These are phyloP conservation scores for Vandiemenella viatica DNA, from an alignment of 2,888 invertebrate species.

Conservation along the genomic window DNA sequence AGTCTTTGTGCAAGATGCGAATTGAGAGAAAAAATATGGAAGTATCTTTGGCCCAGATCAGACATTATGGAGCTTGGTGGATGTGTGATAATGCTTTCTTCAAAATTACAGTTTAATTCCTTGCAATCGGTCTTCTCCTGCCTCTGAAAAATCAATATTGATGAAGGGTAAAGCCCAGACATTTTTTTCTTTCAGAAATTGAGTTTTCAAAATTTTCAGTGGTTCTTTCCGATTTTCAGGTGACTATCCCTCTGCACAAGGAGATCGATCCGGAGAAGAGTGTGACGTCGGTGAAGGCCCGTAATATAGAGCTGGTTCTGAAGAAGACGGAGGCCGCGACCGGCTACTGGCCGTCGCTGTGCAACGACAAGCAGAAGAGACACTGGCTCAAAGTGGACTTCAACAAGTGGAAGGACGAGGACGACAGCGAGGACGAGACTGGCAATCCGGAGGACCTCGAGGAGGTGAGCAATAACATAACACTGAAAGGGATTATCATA, in stretches of 20 bases:
- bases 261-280: conserved; percentile 65
- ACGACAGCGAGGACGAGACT: conserved; percentile 73
- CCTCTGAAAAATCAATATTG: too few species aligned
- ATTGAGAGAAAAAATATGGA: too few species aligned
- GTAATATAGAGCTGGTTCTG: conserved; percentile 36
- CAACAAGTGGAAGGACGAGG: conserved; percentile 95
- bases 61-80: too few species aligned
- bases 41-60: too few species aligned
- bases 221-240: too few species aligned
- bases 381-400: conserved; percentile 97
- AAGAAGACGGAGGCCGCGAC: conserved; percentile 46
- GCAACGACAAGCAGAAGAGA: conserved; percentile 74
- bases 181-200: too few species aligned
- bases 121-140: too few species aligned
- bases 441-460: conserved; percentile 38
- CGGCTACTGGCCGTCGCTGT: conserved; percentile 76
- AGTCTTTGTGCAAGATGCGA: too few species aligned
- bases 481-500: neutral
- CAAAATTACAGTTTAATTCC: too few species aligned
- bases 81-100: too few species aligned
- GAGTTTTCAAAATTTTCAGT: too few species aligned
- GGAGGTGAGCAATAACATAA: conserved; percentile 33
- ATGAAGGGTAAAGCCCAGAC: too few species aligned
- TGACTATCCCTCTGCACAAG: conserved; percentile 63
- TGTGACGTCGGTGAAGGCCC: conserved; percentile 30